Base-by-base conservation (phyloP, 35 echinoderm and acorn worm species). In the Chiridota heheva region DNA sequence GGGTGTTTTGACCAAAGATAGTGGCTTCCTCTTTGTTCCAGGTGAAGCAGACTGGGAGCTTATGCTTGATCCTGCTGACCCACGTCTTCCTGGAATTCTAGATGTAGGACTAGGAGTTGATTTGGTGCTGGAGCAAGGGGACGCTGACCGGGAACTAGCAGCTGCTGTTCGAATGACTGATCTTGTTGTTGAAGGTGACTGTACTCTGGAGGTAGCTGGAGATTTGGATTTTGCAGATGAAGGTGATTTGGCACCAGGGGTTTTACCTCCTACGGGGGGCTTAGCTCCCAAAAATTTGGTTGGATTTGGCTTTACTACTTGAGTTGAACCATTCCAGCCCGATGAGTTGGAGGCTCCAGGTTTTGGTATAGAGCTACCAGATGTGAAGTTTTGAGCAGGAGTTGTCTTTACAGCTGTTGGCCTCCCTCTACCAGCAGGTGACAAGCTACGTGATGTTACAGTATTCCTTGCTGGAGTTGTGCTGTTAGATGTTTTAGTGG, bases 271-370 rank as follows among this genome's bases (percentile, higher is more conserved):
- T n/a, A n/a, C n/a, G n/a, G n/a, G n/a, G 10, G 22, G 13, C 55
- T 78, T 78, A 4, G 58, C 62, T 17, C 75, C 75, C 34, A 49
- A 60, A n/a, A 70, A 65, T 72, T 46, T 57, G 38, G 69, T 64
- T 51, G 33, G 18, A 1, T 60, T 73, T 80, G 85, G 63, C 43
- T 87, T 87, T 6, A 62, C 46, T 1, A 75, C 25, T 16, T 36
- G 58, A 3, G 79, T 78, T 70, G 79, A 65, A 43, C 60, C 37
- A 78, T 78, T 78, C 75, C 75, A 78, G n/a, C n/a, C n/a, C n/a
- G n/a, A n/a, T 18, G 48, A 56, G 58, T 16, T 49, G 39, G 45
- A 29, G 29, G 29, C 37, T 12, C 75, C 75, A 34, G 51, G 18
- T 12, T 57, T 57, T 62, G 58, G 58, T 12, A 36, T 42, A 31